A percentile compares a stretch with the other conserved stretches of the same genome.
Conservation (phyloP, 2,797 vertebrate species). For the Eutrigla gurnardus region DNA sequence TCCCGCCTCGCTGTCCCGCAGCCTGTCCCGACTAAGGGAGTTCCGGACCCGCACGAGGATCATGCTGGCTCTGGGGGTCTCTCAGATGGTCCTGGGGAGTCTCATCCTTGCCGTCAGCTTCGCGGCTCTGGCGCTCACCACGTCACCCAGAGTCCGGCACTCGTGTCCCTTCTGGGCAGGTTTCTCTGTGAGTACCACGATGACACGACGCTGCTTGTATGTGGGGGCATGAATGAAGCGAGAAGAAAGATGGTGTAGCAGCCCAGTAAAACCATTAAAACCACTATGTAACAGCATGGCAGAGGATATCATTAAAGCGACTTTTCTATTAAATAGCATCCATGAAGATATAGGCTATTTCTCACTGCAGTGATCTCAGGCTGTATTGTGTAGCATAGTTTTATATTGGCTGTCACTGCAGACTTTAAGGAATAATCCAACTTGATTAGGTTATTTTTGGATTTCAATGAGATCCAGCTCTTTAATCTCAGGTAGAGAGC, state of each 20-base stretch:
- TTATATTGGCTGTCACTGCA: background rate
- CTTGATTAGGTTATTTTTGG: background rate
- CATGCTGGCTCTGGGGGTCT: conserved; percentile 94
- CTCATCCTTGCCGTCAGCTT: conserved; percentile 98
- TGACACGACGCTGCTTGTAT: background rate
- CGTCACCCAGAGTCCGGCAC: conserved; percentile 95
- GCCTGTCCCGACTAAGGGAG: conserved; percentile 91
- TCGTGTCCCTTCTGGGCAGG: conserved; percentile 99
- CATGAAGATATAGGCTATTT: background rate
- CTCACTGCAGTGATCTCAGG: background rate
- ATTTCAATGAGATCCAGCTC: background rate
- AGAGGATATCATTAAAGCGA: background rate
- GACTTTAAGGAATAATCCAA: background rate
- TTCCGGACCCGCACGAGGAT: conserved; percentile 91
- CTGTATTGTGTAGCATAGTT: background rate
- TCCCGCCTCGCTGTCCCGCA: conserved; percentile 90
- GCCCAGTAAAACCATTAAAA: background rate
- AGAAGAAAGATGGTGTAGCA: background rate
- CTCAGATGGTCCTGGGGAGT: conserved; percentile 96
- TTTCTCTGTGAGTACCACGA: conserved; percentile 92
- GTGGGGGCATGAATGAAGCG: background rate
- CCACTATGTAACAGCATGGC: background rate
- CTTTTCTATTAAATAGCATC: background rate
- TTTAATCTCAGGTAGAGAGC: background rate
- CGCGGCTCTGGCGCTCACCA: conserved; percentile 96